These are phyloP conservation scores for Grammomys surdaster DNA, from an alignment of 2,113 vertebrate genomes.

Conservation along the genomic window DNA sequence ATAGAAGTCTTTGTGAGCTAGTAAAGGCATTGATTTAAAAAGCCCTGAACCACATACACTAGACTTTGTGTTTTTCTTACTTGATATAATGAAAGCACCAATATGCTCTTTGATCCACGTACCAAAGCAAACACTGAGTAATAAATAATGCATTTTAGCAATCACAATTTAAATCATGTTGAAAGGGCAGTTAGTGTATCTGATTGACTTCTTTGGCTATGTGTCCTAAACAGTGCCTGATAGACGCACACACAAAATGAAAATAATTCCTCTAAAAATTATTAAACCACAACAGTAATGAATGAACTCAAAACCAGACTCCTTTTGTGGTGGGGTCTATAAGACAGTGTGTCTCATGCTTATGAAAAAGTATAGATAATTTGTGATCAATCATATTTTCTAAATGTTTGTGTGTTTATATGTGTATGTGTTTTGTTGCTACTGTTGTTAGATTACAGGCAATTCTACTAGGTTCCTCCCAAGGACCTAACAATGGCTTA, in stretches of 20 bases:
- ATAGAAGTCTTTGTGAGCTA: not conserved
- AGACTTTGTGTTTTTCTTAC: not conserved
- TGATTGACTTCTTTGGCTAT: not conserved
- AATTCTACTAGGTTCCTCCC: too few relatives aligned
- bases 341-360: not conserved
- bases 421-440: not conserved
- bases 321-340: rapidly evolving
- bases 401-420: not conserved
- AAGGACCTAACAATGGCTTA: too few relatives aligned
- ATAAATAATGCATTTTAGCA: not conserved
- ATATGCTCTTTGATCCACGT: not conserved
- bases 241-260: not conserved
- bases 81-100: not conserved
- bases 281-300: not conserved
- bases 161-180: not conserved
- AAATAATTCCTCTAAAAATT: not conserved
- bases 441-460: too few relatives aligned
- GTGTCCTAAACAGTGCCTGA: not conserved
- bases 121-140: not conserved
- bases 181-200: not conserved
- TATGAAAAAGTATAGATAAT: not conserved
- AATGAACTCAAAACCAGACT: not conserved
- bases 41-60: not conserved
- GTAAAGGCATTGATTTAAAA: not conserved
- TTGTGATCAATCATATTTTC: not conserved